Conservation (phyloP, 2,888 invertebrate species). For the Laothoe populi region DNA sequence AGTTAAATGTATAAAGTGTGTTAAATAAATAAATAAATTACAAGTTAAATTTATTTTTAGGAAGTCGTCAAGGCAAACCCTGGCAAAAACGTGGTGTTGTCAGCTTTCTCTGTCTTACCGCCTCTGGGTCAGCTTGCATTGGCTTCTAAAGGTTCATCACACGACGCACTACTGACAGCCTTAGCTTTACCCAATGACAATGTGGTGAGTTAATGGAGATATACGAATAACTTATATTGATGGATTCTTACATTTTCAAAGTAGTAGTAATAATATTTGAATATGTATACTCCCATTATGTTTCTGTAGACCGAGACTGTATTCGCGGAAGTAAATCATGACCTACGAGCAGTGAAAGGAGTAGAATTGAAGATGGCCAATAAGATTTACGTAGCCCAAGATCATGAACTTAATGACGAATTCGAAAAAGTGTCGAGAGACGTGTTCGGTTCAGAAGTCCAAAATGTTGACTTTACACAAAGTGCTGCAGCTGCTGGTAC, state of each 20-base stretch:
- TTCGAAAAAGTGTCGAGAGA: constrained; percentile 83
- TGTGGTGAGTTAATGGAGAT: constrained; percentile 45
- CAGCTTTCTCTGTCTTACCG: constrained; percentile 74
- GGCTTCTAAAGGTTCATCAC: constrained; percentile 65
- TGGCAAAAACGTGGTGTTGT: constrained; percentile 66
- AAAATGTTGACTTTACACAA: constrained; percentile 85
- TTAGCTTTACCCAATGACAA: constrained; percentile 65
- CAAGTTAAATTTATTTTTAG: constrained; percentile 31
- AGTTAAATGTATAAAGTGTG: too few relatives aligned
- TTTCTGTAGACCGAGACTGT: constrained; percentile 57
- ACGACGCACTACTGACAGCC: constrained; percentile 61
- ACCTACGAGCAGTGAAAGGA: constrained; percentile 61
- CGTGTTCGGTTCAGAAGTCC: constrained; percentile 86
- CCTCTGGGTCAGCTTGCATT: constrained; percentile 66
- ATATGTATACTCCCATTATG: not conserved
- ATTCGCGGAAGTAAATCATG: constrained; percentile 49
- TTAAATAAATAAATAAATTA: too few relatives aligned
- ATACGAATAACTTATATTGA: too few relatives aligned
- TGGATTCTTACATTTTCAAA: not conserved
- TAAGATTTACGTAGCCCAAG: constrained; percentile 86
- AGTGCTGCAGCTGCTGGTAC: constrained; percentile 67
- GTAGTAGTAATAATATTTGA: not conserved
- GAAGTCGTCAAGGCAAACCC: constrained; percentile 32
- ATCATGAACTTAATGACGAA: constrained; percentile 74
- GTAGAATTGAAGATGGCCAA: constrained; percentile 87